A percentile compares a stretch with the other conserved stretches of the same genome.
These are phyloP conservation scores for Euwallacea fornicatus DNA, from an alignment of 1,140 invertebrate genomes.

Conservation along the genomic window DNA sequence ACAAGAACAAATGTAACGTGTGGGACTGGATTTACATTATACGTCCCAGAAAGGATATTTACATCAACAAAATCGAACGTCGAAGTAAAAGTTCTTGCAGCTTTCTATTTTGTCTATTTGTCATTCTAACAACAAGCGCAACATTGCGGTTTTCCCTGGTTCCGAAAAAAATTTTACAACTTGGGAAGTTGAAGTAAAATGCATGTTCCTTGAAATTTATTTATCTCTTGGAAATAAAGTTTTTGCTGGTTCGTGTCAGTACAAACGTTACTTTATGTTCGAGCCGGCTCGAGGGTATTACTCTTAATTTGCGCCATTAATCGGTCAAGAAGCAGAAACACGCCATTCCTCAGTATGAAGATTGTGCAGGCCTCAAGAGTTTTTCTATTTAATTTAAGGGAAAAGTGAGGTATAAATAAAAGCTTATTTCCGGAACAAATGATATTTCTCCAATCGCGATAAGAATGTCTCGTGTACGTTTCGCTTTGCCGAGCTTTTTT, in stretches of 20 bases:
- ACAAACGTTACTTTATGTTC: constrained; percentile 21
- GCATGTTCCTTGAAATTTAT: constrained; percentile 26
- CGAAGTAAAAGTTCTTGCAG: constrained; percentile 10
- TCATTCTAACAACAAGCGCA: constrained; percentile 21
- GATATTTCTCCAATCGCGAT: background rate
- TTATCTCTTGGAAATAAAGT: constrained; percentile 20
- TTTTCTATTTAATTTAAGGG: background rate
- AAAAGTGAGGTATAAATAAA: background rate
- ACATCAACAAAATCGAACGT: no score
- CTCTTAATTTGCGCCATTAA: constrained; percentile 16
- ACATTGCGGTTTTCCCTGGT: constrained; percentile 7
- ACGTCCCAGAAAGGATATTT: no score
- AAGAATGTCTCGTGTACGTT: background rate
- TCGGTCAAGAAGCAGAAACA: background rate
- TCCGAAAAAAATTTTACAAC: constrained; percentile 15
- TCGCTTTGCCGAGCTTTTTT: background rate
- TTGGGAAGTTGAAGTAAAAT: constrained; percentile 24
- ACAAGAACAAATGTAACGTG: no score
- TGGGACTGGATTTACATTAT: no score
- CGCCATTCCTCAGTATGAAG: background rate
- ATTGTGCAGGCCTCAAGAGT: background rate
- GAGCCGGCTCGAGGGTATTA: constrained; percentile 6
- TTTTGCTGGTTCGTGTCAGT: constrained; percentile 12
- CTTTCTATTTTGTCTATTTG: constrained; percentile 27
- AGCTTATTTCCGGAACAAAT: background rate